Percentiles rank a stretch among this genome's conserved stretches.
Conservation (phyloP, 2,113 vertebrate genomes). For the Brachirus orientalis region DNA sequence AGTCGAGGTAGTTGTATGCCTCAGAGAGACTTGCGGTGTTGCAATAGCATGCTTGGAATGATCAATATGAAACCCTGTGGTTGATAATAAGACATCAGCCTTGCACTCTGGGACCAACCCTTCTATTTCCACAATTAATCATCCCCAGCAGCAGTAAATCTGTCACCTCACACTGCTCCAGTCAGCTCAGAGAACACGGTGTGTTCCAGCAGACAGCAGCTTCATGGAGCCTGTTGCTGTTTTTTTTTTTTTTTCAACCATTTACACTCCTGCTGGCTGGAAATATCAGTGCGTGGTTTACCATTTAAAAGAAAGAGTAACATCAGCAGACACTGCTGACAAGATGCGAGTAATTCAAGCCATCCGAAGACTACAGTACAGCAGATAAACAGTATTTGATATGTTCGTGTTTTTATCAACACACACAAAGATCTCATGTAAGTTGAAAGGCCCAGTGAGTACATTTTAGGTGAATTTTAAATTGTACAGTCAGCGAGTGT, state of each 20-base stretch:
- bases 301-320: not conserved
- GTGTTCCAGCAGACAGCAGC: not conserved
- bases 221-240: not conserved
- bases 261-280: not conserved
- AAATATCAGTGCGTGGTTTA: not conserved
- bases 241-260: not conserved
- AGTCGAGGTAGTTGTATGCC: not conserved
- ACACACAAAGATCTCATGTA: not conserved
- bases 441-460: not conserved
- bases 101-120: not conserved
- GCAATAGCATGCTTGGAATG: not conserved
- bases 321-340: no score
- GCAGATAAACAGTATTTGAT: no score
- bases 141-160: conserved; percentile 1
- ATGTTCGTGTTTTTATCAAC: not conserved
- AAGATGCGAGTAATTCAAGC: no score
- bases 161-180: conserved; percentile 1
- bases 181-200: not conserved
- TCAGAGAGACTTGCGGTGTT: not conserved
- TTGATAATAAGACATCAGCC: conserved; percentile 19
- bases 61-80: conserved; percentile 21
- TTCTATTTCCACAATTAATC: conserved; percentile 28
- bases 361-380: no score
- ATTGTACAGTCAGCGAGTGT: no score
- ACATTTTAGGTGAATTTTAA: no score